Evolutionary conservation across 2,888 invertebrate species (phyloP).

Genomic region (Platycheirus rosarum): DNA sequence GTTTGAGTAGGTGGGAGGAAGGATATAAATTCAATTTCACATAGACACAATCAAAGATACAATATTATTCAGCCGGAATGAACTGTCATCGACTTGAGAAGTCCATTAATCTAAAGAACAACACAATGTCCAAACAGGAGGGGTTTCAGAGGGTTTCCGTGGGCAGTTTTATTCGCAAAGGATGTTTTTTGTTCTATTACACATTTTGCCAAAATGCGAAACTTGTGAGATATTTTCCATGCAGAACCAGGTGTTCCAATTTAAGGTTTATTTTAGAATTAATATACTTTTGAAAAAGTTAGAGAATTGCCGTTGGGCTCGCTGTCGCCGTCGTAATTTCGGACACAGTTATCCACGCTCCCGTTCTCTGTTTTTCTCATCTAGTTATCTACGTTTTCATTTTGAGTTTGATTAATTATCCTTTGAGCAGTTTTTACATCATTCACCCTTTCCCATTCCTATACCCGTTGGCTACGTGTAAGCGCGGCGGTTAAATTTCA

Average conservation of each 20-base stretch:
- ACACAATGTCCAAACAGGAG: conserved; percentile 2
- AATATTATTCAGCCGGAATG: conserved; percentile 75
- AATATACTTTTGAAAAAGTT: conserved; percentile 43
- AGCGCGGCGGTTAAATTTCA: conserved; percentile 62
- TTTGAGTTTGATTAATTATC: conserved; percentile 73
- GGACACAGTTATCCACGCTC: conserved; percentile 13
- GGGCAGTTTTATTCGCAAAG: conserved; percentile 16
- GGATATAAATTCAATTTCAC: conserved; percentile 60
- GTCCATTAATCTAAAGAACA: conserved; percentile 75
- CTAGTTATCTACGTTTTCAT: conserved; percentile 68
- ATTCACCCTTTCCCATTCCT: conserved; percentile 56
- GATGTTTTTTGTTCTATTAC: background rate
- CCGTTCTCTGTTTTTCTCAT: conserved; percentile 1
- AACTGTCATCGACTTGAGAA: conserved; percentile 76
- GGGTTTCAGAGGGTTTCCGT: background rate
- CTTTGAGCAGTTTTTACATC: conserved; percentile 51
- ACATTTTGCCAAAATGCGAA: conserved; percentile 39
- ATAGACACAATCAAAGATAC: conserved; percentile 73
- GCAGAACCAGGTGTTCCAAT: conserved; percentile 61
- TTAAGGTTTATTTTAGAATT: conserved; percentile 44
- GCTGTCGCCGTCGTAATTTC: background rate
- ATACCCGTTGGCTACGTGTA: conserved; percentile 20
- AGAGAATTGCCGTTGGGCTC: conserved; percentile 31
- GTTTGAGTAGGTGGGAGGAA: background rate
- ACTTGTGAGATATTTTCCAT: conserved; percentile 32